Evolutionary conservation across 2,888 invertebrate species (phyloP).

Genomic region (Epistrophe eligans): DNA sequence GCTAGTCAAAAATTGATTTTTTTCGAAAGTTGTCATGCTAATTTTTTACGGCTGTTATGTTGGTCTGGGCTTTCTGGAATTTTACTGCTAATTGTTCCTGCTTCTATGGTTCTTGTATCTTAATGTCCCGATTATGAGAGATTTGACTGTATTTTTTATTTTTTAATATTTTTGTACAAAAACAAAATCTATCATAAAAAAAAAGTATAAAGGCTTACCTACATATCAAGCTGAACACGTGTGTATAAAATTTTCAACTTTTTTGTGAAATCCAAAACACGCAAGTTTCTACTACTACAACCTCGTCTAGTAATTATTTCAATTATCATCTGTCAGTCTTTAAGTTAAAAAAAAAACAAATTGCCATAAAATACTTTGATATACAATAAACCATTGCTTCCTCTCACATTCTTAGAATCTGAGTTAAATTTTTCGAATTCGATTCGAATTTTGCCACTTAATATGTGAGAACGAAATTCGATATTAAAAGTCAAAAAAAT

Average conservation of each 20-base stretch:
- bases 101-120: no score
- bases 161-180: background rate
- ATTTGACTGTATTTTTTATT: no score
- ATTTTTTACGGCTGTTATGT: no score
- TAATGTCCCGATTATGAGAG: no score
- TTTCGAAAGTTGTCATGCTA: no score
- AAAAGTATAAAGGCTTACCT: no score
- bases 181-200: background rate
- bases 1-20: no score
- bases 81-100: no score
- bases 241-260: background rate
- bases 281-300: background rate
- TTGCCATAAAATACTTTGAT: background rate
- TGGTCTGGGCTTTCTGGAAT: no score
- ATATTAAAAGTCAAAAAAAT: slow-evolving; percentile 7
- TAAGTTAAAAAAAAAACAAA: background rate
- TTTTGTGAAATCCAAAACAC: background rate
- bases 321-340: slow-evolving; percentile 5
- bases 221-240: background rate
- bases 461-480: slow-evolving; percentile 24
- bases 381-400: background rate
- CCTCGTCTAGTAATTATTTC: slow-evolving; percentile 1
- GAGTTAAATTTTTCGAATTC: slow-evolving; percentile 1
- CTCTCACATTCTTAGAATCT: slow-evolving; percentile 20
- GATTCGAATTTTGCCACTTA: slow-evolving; percentile 9